Percentiles rank a stretch among this genome's conserved stretches.
Conservation (phyloP, 2,888 invertebrate species). For the Leucoma salicis region DNA sequence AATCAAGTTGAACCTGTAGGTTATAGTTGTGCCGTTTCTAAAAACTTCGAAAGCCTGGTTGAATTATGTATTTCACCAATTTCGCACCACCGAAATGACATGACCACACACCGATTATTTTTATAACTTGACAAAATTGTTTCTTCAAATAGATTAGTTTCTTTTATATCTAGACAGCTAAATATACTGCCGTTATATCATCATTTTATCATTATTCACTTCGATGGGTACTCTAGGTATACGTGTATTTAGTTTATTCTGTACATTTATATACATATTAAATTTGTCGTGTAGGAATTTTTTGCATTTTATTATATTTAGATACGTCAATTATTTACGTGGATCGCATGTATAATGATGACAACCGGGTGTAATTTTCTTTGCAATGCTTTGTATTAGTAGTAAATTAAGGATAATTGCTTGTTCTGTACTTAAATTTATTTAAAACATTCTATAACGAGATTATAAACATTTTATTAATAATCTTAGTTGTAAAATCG, state of each 20-base stretch:
- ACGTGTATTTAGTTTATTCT: slow-evolving; percentile 16
- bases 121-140: slow-evolving; percentile 24
- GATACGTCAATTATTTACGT: slow-evolving; percentile 30
- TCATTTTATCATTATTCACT: slow-evolving; percentile 4
- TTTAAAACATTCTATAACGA: slow-evolving; percentile 25
- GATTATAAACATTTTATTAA: slow-evolving; percentile 28
- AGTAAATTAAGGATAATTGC: slow-evolving; percentile 23
- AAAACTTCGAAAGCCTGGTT: background rate
- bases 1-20: background rate
- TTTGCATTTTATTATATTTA: slow-evolving; percentile 32
- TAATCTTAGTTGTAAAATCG: slow-evolving; percentile 15
- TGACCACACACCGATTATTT: slow-evolving; percentile 25
- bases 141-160: slow-evolving; percentile 21
- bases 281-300: slow-evolving; percentile 28
- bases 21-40: background rate
- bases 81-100: slow-evolving; percentile 37
- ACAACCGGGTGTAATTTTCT: slow-evolving; percentile 41
- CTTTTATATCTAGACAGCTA: slow-evolving; percentile 38
- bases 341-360: slow-evolving; percentile 39
- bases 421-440: slow-evolving; percentile 48
- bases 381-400: slow-evolving; percentile 34
- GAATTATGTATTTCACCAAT: slow-evolving; percentile 13
- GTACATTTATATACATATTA: slow-evolving; percentile 37
- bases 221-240: slow-evolving; percentile 26
- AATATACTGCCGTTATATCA: slow-evolving; percentile 39